Conservation (phyloP, 2,888 invertebrate genomes). For the Deilephila elpenor region DNA sequence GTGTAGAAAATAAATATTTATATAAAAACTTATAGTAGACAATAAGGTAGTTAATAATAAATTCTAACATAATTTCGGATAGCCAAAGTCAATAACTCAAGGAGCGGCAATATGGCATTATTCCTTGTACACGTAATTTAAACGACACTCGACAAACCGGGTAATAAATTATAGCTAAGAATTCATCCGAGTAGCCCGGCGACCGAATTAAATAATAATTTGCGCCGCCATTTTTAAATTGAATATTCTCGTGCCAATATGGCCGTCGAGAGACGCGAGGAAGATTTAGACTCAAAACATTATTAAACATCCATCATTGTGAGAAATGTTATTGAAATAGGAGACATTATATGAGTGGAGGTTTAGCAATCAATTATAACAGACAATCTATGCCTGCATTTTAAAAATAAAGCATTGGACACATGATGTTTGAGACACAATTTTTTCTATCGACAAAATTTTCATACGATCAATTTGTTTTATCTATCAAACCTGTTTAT, state of each 20-base stretch:
- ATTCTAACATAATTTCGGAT: slow-evolving; percentile 9
- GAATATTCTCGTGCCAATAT: slow-evolving; percentile 52
- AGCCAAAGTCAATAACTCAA: slow-evolving; percentile 1
- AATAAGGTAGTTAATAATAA: slow-evolving; percentile 1
- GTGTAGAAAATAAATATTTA: not conserved
- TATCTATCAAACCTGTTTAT: too few relatives aligned
- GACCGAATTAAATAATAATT: slow-evolving; percentile 58
- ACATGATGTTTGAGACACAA: too few relatives aligned
- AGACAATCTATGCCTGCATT: too few relatives aligned
- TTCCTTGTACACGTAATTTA: slow-evolving; percentile 27
- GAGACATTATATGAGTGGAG: too few relatives aligned
- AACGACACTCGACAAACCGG: slow-evolving; percentile 40
- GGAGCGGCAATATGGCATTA: slow-evolving; percentile 16
- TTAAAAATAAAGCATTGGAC: too few relatives aligned
- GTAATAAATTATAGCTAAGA: slow-evolving; percentile 49
- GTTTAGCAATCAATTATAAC: too few relatives aligned
- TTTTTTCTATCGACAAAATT: too few relatives aligned
- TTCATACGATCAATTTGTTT: not conserved
- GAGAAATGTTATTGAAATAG: too few relatives aligned
- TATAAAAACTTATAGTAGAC: not conserved
- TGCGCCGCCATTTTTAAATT: slow-evolving; percentile 58
- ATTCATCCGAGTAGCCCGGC: slow-evolving; percentile 42
- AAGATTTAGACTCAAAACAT: not conserved
- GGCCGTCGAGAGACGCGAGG: slow-evolving; percentile 24
- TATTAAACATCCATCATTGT: not conserved